Base-by-base conservation (phyloP, 2,888 invertebrate genomes). In the Dioctria rufipes region DNA sequence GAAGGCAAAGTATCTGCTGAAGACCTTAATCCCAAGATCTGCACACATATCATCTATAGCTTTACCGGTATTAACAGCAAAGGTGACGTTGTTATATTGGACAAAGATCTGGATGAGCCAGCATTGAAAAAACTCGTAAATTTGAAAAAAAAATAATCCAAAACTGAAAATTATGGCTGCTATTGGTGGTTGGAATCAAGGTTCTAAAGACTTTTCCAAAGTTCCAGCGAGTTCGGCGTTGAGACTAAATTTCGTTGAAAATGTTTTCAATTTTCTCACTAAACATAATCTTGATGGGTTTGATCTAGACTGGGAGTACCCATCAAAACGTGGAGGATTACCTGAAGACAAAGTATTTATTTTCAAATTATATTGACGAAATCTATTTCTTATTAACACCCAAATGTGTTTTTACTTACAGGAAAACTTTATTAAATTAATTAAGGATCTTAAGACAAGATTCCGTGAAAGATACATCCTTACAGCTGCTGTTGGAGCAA, bases 21-120 rank as follows among this genome's bases (percentile, higher is more conserved):
- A 9, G 84, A 93, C 83, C 92, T 94, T 61, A 91, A 94, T 82
- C 90, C 93, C 0, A 85, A 86, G 4, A 87, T 93, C 0, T 95
- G 94, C 86, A 94, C 94, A 0, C 94, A 95, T 85, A 75, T 93
- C 46, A 90, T 94, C 9, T 95, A 94, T 86, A 87, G 92, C 0
- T 95, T 95, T 85, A 90, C 91, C 5, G 94, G 94, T 0, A 87
- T 94, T 4, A 87, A 89, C 54, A 40, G 83, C 0, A 86, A 90
- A 63, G 91, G 92, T 4, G 87, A 85, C 0, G 86, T 93, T 1
- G 84, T 86, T 6, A 87, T 92, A 0, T 85, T 92, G n/a, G 93
- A 93, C 84, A 81, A 90, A 71, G 94, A 94, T 51, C 71, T 83
- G 11, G 49, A 79, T n/a, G 82, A 82, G 86, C 88, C 87, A 60